Conservation (phyloP, 2,113 vertebrate genomes). For the Promerops cafer region DNA sequence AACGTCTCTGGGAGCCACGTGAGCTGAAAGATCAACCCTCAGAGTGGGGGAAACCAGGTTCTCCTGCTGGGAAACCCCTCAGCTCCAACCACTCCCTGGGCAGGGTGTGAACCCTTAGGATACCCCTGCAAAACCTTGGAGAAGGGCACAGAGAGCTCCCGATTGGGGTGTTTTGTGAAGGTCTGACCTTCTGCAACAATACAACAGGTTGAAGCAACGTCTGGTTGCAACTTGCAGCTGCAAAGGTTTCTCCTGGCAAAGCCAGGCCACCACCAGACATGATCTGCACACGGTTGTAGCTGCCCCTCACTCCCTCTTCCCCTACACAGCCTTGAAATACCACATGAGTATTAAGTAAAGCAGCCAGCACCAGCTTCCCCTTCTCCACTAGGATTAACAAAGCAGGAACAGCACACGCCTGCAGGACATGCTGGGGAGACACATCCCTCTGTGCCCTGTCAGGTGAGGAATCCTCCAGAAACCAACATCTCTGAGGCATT, state of each 20-base stretch:
- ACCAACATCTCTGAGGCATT: not conserved
- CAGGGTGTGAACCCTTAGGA: fast-evolving
- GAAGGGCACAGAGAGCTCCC: not conserved
- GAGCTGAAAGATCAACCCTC: not conserved
- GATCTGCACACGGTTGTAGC: fast-evolving
- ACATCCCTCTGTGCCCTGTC: not conserved
- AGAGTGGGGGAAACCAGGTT: not conserved
- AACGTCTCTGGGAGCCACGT: not conserved
- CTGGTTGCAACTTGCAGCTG: not conserved
- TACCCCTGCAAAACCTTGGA: not conserved
- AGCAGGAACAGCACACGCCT: not conserved
- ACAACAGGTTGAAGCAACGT: not conserved
- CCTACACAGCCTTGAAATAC: not conserved
- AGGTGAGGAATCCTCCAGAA: not conserved
- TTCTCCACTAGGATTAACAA: not conserved
- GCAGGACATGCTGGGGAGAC: not conserved
- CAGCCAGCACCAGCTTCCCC: not conserved
- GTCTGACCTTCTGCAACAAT: not conserved
- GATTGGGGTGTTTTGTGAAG: fast-evolving
- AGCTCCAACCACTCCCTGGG: not conserved
- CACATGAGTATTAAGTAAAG: not conserved
- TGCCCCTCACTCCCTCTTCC: not conserved
- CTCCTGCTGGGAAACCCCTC: not conserved
- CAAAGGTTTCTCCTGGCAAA: not conserved
- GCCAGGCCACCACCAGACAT: not conserved